These are phyloP conservation scores for Sardina pilchardus DNA, from an alignment of 2,113 vertebrate species.

Conservation along the genomic window DNA sequence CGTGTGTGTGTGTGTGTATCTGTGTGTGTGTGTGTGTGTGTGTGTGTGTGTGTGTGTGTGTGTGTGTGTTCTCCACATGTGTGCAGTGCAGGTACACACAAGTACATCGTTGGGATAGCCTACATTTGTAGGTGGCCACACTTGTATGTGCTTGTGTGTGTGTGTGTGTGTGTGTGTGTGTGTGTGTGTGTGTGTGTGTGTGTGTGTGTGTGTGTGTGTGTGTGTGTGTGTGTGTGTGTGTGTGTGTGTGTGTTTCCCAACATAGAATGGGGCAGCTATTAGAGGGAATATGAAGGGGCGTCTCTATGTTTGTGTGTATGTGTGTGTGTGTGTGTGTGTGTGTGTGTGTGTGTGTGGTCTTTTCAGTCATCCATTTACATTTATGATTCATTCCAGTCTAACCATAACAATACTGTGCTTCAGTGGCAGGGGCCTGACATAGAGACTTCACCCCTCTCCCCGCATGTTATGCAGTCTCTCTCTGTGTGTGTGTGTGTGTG, in stretches of 20 bases:
- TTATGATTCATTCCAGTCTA: background rate
- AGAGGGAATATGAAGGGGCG: too few species aligned
- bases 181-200: background rate
- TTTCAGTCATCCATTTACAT: background rate
- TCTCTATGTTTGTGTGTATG: background rate
- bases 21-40: background rate
- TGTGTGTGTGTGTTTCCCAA: background rate
- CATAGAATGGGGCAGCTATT: too few species aligned
- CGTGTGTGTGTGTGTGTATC: background rate
- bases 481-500: background rate
- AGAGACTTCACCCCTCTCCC: too few species aligned
- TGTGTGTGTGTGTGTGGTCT: background rate
- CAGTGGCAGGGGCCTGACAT: background rate
- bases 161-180: constrained; percentile 10
- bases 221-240: background rate
- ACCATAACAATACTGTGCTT: background rate
- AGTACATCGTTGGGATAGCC: too few species aligned
- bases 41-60: background rate
- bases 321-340: too few species aligned
- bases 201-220: constrained; percentile 11
- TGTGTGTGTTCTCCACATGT: background rate
- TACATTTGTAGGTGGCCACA: too few species aligned
- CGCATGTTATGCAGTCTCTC: background rate
- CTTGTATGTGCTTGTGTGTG: background rate
- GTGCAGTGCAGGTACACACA: too few species aligned